Conservation (phyloP, 1,140 invertebrate species). For the Macrobrachium nipponense region DNA sequence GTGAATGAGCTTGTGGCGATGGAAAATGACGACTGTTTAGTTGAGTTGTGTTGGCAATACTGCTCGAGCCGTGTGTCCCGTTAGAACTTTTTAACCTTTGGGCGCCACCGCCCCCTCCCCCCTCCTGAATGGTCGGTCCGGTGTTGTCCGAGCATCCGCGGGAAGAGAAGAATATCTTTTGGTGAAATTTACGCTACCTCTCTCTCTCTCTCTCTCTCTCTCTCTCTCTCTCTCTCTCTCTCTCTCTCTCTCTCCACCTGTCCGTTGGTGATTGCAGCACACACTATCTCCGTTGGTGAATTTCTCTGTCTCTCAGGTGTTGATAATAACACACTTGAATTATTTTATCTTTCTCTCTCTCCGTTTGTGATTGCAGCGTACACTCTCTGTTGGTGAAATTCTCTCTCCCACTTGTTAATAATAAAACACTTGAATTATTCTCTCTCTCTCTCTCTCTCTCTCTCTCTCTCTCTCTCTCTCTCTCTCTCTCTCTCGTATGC, state of each 20-base stretch:
- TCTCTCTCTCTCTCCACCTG: constrained; percentile 13
- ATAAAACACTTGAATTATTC: neutral
- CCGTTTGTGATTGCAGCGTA: neutral
- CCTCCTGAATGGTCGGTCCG: too few species aligned
- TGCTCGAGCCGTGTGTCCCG: too few species aligned
- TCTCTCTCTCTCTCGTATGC: neutral
- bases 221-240: constrained; percentile 28
- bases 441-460: neutral
- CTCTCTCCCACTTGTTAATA: neutral
- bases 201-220: constrained; percentile 27
- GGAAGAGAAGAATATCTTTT: too few species aligned
- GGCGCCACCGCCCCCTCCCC: too few species aligned
- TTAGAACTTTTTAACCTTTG: too few species aligned
- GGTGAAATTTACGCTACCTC: neutral
- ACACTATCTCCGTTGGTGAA: neutral
- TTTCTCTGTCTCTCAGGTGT: neutral
- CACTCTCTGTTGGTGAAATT: neutral
- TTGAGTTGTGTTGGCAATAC: too few species aligned
- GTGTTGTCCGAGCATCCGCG: too few species aligned
- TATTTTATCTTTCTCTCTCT: neutral
- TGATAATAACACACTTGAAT: neutral
- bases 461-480: neutral
- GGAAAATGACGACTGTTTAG: too few species aligned
- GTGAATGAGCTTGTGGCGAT: too few species aligned
- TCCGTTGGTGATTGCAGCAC: neutral